Base-by-base conservation (phyloP, 2,797 vertebrate species). In the Phyllotis vaccarum region DNA sequence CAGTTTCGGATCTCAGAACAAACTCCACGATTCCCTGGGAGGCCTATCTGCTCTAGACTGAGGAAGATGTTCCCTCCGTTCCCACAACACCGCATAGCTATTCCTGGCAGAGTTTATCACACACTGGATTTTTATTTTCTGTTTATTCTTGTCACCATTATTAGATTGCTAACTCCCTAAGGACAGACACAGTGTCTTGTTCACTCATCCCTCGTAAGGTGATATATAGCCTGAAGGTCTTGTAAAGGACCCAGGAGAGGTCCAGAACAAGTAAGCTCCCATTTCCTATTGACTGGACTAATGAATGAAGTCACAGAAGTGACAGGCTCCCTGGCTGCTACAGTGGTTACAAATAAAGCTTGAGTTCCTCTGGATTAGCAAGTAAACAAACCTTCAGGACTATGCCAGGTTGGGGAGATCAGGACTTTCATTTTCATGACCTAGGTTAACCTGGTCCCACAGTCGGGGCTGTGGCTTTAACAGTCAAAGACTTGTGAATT, bases 301-400 rank as follows among this genome's bases (percentile, higher is more conserved):
- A 85, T 60, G 60, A 91, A 91, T 93, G 72, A 96, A 88, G 54
- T 52, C 66, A 52, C 0, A 76, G 79, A 92, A 92, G 31, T 54
- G 85, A 75, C 64, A 88, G 76, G 54, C 19, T 97, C 24, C 46
- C 43, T 75, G 90, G 54, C 43, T 88, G 56, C 56, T 81, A 60
- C 43, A 76, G 86, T 46, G 76, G 40, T 89, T 93, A 58, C 64
- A 95, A 96, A 91, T 86, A 86, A 92, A 95, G 58, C 37, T 90
- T 54, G 46, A 86, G 89, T 95, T 90, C 80, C 49, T 89, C 19
- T 74, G 68, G 52, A 86, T 97, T 93, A 94, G 29, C 85, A 94
- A 76, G 76, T 74, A 78, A 82, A 40, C 34, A 78, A 86, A 40
- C 34, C 60, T 89, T 92, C 62, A 92, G 86, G 66, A 5, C 0